Conservation (phyloP, 2,113 vertebrate genomes). For the Promerops cafer region DNA sequence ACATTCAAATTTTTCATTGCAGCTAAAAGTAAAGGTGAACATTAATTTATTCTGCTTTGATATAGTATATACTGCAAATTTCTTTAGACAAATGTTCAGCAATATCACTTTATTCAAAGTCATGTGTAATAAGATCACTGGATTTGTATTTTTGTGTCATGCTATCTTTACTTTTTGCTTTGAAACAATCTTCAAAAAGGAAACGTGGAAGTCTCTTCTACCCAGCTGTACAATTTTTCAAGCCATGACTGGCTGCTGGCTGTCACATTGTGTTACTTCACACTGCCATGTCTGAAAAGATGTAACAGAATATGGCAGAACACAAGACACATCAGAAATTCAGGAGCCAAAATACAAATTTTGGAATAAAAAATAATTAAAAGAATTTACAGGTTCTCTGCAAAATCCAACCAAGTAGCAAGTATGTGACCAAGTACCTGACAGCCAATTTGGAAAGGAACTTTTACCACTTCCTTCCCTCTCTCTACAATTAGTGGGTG, state of each 20-base stretch:
- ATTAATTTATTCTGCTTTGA: background rate
- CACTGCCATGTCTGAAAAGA: background rate
- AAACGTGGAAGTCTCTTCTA: background rate
- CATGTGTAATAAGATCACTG: background rate
- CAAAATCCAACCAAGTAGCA: slow-evolving; percentile 4
- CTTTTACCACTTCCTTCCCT: background rate
- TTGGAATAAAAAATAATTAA: background rate
- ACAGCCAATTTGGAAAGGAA: slow-evolving; percentile 9
- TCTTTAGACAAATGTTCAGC: background rate
- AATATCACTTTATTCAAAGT: background rate
- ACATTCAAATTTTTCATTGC: background rate
- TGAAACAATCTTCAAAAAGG: background rate
- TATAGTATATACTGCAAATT: background rate
- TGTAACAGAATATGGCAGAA: background rate
- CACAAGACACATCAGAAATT: background rate
- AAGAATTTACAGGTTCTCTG: background rate
- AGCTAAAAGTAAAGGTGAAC: background rate
- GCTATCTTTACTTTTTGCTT: background rate
- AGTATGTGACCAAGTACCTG: background rate
- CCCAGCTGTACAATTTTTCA: background rate
- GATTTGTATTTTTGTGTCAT: background rate
- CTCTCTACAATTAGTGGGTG: background rate
- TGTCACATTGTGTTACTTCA: background rate
- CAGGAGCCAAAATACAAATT: background rate
- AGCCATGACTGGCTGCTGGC: background rate